Evolutionary conservation across 2,113 vertebrate genomes (phyloP), one percentile per base, ranked within the genome.

Genomic region (Henicopernis longicauda): DNA sequence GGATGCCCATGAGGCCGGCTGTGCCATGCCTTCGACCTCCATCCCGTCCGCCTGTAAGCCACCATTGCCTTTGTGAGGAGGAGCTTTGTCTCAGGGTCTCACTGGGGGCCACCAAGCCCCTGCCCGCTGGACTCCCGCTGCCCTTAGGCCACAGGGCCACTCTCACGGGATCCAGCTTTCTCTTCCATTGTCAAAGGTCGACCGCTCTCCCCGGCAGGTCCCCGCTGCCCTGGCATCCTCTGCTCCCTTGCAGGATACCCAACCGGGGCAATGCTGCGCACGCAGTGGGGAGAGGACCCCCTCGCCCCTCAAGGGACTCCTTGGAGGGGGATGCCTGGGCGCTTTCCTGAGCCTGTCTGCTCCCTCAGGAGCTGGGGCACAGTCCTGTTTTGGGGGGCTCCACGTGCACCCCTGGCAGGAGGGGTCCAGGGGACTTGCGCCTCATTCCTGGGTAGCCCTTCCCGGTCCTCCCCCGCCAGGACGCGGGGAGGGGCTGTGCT

Each of bases 21-120:
- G 96, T 78, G 94, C 94, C 94, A 96, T 71, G 96, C 93, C 95
- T 94, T 95, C 34, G 34, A 78, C 96, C 94, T 96, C 95, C 74
- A 4, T 97, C 93, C 95, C 61, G 27, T 18, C 97, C 73, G 85
- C 96, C 97, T 97, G 96, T 97, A 98, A 98, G 97, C 97, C 97
- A 95, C 97, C 97, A 97, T 98, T 98, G 97, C 97, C 97, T 98
- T 98, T 94, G 97, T 96, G 96, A 97, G 96, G 97, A 97, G 97
- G 96, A 98, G 97, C 97, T 96, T 97, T 96, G 97, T 97, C 97
- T 98, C 97, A 98, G 97, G 97, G 97, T 98, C 95, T 95, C 96
- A 65, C 84, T 1, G 70, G 97, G 96, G 96, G 96, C 93, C 32
- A 5, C 86, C 11, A 13, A 91, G 96, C 97, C 96, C 95, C 96